phyloP scores from a whole-genome alignment of 2,888 invertebrate species.

The Trissolcus japonicus region DNA sequence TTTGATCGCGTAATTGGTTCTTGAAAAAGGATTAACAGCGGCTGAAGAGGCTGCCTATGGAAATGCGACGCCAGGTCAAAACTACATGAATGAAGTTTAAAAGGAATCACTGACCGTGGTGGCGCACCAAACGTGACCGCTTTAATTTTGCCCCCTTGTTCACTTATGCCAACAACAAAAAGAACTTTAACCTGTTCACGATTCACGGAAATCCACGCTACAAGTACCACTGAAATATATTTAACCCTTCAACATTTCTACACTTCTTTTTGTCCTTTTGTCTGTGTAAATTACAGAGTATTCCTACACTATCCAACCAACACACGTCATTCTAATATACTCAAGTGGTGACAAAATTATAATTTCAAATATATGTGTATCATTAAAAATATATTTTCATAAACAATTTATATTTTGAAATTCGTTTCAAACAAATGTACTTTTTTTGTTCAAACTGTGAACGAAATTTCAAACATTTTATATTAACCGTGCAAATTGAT shows the following conservation, averaged over 20 bases:
- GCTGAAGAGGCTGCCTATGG: conserved; percentile 24
- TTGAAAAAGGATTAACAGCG: conserved; percentile 40
- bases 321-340: no score
- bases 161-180: conserved; percentile 33
- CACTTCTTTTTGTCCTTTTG: conserved; percentile 7
- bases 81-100: conserved; percentile 45
- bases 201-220: conserved; percentile 42
- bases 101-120: conserved; percentile 50
- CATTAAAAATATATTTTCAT: no score
- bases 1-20: conserved; percentile 46
- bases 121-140: conserved; percentile 50
- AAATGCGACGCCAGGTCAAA: conserved; percentile 31
- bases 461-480: no score
- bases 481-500: no score
- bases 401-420: no score
- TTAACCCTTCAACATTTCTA: conserved; percentile 17
- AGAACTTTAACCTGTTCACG: conserved; percentile 42
- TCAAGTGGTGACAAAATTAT: no score
- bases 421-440: no score
- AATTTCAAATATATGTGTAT: no score
- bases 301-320: no score
- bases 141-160: conserved; percentile 39
- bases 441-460: no score
- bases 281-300: conserved; percentile 10
- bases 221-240: conserved; percentile 46